phyloP scores from a whole-genome alignment of 2,888 invertebrate genomes.

The Abrostola tripartita region DNA sequence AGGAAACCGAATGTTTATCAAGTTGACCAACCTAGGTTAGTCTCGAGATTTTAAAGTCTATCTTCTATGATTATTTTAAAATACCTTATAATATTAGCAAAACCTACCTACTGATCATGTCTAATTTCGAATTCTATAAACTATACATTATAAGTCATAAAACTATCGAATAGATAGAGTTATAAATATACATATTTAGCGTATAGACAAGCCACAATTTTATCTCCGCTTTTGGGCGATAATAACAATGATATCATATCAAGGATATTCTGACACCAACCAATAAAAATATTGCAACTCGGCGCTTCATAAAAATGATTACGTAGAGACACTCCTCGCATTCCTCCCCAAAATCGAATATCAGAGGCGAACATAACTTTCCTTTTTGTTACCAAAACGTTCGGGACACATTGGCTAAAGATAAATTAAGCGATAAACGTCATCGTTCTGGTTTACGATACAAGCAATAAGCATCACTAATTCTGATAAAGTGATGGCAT shows the following conservation, averaged over 20 bases:
- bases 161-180: no score
- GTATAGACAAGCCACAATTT: no score
- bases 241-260: neutral
- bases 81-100: no score
- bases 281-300: slow-evolving; percentile 3
- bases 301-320: slow-evolving; percentile 16
- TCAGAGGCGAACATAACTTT: slow-evolving; percentile 39
- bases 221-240: neutral
- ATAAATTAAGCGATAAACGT: slow-evolving; percentile 68
- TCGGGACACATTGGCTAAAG: slow-evolving; percentile 59
- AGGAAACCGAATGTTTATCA: no score
- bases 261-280: neutral
- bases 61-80: no score
- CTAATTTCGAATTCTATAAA: no score
- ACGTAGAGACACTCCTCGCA: slow-evolving; percentile 11
- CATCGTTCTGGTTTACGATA: slow-evolving; percentile 62
- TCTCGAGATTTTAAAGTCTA: no score
- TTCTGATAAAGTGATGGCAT: slow-evolving; percentile 60
- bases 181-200: no score
- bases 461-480: slow-evolving; percentile 61
- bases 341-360: slow-evolving; percentile 34
- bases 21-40: no score
- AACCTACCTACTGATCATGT: no score
- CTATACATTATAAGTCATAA: no score
- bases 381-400: slow-evolving; percentile 38